Evolutionary conservation across 35 echinoderm and acorn worm species (phyloP).

Genomic region (Holothuria glaberrima): DNA sequence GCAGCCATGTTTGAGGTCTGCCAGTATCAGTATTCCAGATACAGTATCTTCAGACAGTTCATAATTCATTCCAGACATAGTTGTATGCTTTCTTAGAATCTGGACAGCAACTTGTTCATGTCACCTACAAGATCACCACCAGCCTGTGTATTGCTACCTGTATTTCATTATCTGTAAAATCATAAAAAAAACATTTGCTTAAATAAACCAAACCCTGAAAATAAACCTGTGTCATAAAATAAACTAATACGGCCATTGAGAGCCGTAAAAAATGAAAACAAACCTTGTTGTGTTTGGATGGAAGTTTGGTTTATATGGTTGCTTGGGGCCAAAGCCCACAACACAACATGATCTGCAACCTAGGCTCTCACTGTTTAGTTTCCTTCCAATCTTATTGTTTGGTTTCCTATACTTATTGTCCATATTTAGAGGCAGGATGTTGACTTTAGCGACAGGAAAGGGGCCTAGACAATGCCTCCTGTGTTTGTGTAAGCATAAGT

Average conservation of each 20-base stretch:
- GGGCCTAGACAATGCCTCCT: slow-evolving; percentile 44
- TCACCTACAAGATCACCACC: no score
- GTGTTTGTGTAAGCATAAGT: slow-evolving; percentile 68
- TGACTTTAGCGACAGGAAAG: slow-evolving; percentile 69
- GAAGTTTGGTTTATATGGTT: slow-evolving; percentile 23
- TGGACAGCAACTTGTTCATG: no score
- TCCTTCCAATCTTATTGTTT: slow-evolving; percentile 50
- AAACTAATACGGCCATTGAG: slow-evolving; percentile 37
- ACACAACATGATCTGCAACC: slow-evolving; percentile 42
- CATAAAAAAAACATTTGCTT: slow-evolving; percentile 27
- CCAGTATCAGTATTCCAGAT: no score
- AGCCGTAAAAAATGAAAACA: slow-evolving; percentile 27
- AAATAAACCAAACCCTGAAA: slow-evolving; percentile 30
- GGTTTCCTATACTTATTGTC: slow-evolving; percentile 48
- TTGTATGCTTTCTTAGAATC: no score
- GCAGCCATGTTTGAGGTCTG: no score
- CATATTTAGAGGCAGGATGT: slow-evolving; percentile 69
- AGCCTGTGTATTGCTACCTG: no score
- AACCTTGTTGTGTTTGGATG: slow-evolving; percentile 28
- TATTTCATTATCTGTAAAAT: no score
- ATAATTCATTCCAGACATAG: no score
- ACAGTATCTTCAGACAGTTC: no score
- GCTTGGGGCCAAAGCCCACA: slow-evolving; percentile 52
- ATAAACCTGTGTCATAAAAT: slow-evolving; percentile 46
- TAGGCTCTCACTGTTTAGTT: slow-evolving; percentile 47